phyloP scores from a whole-genome alignment of 2,113 vertebrate genomes.

The Pithys albifrons region DNA sequence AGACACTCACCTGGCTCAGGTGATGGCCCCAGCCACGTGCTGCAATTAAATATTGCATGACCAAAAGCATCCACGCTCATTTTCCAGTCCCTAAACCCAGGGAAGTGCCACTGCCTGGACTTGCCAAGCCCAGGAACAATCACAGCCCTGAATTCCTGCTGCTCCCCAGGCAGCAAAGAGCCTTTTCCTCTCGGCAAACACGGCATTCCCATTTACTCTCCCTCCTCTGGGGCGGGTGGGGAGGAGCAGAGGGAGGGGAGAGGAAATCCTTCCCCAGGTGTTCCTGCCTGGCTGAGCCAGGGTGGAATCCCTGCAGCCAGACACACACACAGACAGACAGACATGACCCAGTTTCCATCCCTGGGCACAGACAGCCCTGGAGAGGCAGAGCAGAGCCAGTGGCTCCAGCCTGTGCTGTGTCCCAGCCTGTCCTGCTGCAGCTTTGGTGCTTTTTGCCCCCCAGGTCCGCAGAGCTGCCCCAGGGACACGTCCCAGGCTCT shows the following conservation, averaged over 20 bases:
- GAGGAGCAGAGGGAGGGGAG: not conserved
- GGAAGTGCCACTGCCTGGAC: not conserved
- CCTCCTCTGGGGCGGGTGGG: not conserved
- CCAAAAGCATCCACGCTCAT: fast-evolving
- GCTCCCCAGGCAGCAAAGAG: not conserved
- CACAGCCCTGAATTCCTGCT: not conserved
- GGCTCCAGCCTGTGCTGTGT: too few relatives aligned
- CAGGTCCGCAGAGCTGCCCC: too few relatives aligned
- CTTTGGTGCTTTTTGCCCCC: too few relatives aligned
- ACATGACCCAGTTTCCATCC: not conserved
- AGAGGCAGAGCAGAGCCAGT: not conserved
- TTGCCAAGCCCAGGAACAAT: not conserved
- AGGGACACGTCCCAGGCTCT: not conserved
- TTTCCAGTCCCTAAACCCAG: not conserved
- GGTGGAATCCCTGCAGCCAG: not conserved
- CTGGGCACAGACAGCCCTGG: not conserved
- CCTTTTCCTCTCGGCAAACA: not conserved
- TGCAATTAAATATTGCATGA: not conserved
- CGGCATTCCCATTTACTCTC: too few relatives aligned
- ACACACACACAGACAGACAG: not conserved
- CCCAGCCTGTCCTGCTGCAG: too few relatives aligned
- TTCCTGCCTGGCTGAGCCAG: not conserved
- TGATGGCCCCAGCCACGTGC: not conserved
- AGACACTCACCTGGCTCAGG: not conserved
- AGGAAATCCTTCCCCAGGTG: not conserved